phyloP scores from a whole-genome alignment of 2,797 vertebrate species.

The Eulemur mongoz region DNA sequence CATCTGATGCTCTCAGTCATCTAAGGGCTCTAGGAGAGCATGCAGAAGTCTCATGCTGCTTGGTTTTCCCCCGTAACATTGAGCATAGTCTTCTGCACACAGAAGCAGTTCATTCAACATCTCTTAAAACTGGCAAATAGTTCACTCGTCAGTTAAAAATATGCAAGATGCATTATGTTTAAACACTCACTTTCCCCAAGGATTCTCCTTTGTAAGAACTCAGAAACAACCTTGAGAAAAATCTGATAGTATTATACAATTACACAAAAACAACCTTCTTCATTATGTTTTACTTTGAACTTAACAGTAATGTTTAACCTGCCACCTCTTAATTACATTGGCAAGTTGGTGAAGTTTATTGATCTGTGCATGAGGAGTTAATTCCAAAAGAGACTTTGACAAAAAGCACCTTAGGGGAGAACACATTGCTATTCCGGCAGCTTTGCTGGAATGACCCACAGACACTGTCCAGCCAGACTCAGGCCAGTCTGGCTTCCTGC shows the following conservation, averaged over 20 bases:
- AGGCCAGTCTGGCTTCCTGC: constrained; percentile 36
- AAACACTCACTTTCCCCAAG: background rate
- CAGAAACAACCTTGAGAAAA: constrained; percentile 9
- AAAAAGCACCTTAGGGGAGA: constrained; percentile 50
- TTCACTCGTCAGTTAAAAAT: background rate
- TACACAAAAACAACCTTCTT: constrained; percentile 49
- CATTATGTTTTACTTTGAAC: constrained; percentile 56
- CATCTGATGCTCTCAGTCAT: background rate
- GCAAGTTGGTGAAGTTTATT: constrained; percentile 58
- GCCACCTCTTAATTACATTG: constrained; percentile 57
- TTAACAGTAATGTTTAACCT: constrained; percentile 57
- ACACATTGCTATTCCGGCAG: background rate
- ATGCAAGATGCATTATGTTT: background rate
- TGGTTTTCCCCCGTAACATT: background rate
- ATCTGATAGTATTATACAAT: background rate
- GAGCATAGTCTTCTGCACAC: background rate
- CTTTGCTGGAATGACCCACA: constrained; percentile 41
- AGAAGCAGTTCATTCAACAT: background rate
- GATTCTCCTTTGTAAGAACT: background rate
- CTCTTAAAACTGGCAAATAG: background rate
- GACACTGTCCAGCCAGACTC: background rate
- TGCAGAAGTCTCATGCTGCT: accelerated
- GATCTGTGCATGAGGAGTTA: constrained; percentile 62
- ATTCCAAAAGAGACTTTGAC: constrained; percentile 60
- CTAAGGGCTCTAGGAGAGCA: background rate